Evolutionary conservation across 2,113 vertebrate species (phyloP).

Genomic region (Colistium nudipinnis): DNA sequence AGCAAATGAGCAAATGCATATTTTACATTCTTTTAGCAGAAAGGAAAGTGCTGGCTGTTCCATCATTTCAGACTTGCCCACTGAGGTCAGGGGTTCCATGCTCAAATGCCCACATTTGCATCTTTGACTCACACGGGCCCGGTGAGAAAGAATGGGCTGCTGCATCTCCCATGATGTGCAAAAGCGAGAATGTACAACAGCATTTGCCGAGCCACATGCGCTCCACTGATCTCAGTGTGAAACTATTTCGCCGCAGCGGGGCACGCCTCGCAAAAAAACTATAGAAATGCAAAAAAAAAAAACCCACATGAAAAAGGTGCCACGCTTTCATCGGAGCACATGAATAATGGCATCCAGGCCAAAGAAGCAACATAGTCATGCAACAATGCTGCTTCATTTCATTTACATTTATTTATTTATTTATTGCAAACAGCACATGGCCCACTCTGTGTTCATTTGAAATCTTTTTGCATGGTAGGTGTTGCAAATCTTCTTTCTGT

Average conservation of each 20-base stretch:
- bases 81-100: slow-evolving; percentile 60
- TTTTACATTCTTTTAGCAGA: slow-evolving; percentile 37
- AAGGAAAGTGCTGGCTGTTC: slow-evolving; percentile 53
- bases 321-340: slow-evolving; percentile 11
- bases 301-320: slow-evolving; percentile 23
- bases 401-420: slow-evolving; percentile 36
- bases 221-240: slow-evolving; percentile 71
- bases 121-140: slow-evolving; percentile 64
- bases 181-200: slow-evolving; percentile 63
- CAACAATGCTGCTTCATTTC: slow-evolving; percentile 22
- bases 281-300: slow-evolving; percentile 53
- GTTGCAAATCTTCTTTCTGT: background rate
- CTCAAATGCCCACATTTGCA: slow-evolving; percentile 65
- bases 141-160: slow-evolving; percentile 65
- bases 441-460: background rate
- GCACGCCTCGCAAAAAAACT: slow-evolving; percentile 35
- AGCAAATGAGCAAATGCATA: slow-evolving; percentile 36
- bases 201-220: slow-evolving; percentile 49
- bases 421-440: slow-evolving; percentile 9
- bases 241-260: slow-evolving; percentile 58
- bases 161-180: slow-evolving; percentile 57
- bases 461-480: background rate
- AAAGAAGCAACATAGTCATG: slow-evolving; percentile 5
- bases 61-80: slow-evolving; percentile 53
- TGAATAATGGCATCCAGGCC: slow-evolving; percentile 8